Base-by-base conservation (phyloP, 2,888 invertebrate genomes). In the Iphiclides podalirius region DNA sequence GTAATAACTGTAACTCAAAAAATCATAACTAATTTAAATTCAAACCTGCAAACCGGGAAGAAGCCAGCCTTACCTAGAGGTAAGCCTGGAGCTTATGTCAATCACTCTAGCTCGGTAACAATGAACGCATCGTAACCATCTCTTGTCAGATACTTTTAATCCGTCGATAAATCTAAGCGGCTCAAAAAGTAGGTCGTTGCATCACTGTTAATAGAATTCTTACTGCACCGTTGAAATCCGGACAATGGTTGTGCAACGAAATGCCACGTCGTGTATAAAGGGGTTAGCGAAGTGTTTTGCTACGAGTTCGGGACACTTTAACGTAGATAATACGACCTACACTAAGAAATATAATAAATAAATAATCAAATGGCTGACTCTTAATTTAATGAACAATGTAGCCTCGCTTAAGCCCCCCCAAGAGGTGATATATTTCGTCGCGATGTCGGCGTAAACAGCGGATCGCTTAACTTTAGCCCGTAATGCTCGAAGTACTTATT, bases 401-500 rank as follows among this genome's bases (percentile, higher is more conserved):
- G 28, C 31, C 15, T 47, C 45, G 15, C 38, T 37, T 16, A 45
- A 20, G 37, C 37, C 44, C 11, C 28, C 41, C 33, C 37, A 41
- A 41, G 42, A 43, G 49, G 48, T 43, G 41, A 50, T 50, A 40
- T 50, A 50, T 50, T 50, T 38, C 23, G 44, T 52, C 40, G 46
- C 31, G 52, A 38, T 53, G 52, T 49, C 52, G 55, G 51, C 48
- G 52, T 55, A 48, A 53, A 52, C 46, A 46, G 34, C 46, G 44
- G 17, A 49, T 56, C 54, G 53, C 42, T 50, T 53, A 58, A 59
- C 52, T 58, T 58, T 50, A 41, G 41, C 36, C 47, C 44, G 45
- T 37, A 40, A 47, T 53, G 53, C 52, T 53, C 39, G 31, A 46
- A 52, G 47, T 46, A 38, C 31, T 57, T 52, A 54, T 59, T 57